Conservation (phyloP, 2,888 invertebrate genomes). For the Euplexia lucipara region DNA sequence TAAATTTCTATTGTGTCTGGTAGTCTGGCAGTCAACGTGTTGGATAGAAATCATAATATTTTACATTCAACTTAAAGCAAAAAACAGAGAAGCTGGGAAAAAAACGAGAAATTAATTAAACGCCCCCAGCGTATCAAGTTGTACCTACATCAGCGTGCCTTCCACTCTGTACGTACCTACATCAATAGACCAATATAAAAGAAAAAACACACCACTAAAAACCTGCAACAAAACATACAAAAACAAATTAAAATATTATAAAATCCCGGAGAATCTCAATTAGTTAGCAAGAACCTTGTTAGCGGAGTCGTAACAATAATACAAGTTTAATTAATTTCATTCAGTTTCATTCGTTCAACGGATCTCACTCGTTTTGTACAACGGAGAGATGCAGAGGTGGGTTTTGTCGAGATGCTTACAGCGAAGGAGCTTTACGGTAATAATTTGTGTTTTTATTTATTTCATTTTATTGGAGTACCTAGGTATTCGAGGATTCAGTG, state of each 20-base stretch:
- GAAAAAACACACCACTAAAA: not conserved
- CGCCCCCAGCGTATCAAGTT: too few relatives aligned
- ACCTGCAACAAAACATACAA: conserved; percentile 7
- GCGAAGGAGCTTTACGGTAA: not conserved
- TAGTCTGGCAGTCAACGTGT: too few relatives aligned
- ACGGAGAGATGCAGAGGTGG: conserved; percentile 29
- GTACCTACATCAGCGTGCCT: too few relatives aligned
- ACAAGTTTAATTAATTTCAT: conserved; percentile 54
- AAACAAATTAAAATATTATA: conserved; percentile 38
- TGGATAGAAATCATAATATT: too few relatives aligned
- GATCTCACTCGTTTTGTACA: conserved; percentile 31
- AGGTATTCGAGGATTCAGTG: too few relatives aligned
- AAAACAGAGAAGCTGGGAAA: too few relatives aligned
- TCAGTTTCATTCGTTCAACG: conserved; percentile 35
- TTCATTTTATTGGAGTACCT: too few relatives aligned
- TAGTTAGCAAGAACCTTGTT: conserved; percentile 39
- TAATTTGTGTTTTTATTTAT: not conserved
- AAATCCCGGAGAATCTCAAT: conserved; percentile 45
- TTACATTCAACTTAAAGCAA: too few relatives aligned
- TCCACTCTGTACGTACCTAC: too few relatives aligned
- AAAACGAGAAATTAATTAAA: too few relatives aligned
- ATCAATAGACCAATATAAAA: not conserved
- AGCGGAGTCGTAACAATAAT: conserved; percentile 43
- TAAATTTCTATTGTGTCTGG: too few relatives aligned
- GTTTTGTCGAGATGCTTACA: not conserved